phyloP scores from a whole-genome alignment of 2,797 vertebrate genomes.

The Darevskia mixta region DNA sequence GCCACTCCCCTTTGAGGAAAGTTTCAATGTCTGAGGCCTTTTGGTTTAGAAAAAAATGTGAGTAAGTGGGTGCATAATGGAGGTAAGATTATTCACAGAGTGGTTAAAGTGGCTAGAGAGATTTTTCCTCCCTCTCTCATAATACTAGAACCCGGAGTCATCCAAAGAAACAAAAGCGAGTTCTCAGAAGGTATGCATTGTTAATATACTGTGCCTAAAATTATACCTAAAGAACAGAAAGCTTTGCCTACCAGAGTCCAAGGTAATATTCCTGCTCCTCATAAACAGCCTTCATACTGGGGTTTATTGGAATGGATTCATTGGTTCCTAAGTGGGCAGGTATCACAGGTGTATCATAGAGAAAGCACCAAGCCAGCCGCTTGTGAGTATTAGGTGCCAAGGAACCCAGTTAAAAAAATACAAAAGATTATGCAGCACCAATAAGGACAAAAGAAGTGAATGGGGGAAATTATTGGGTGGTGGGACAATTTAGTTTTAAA shows the following conservation, averaged over 20 bases:
- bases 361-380: neutral
- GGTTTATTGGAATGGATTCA: neutral
- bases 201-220: neutral
- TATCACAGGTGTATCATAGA: neutral
- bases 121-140: too few relatives aligned
- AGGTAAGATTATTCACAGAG: neutral
- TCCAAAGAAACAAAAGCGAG: neutral
- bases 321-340: neutral
- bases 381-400: neutral
- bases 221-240: neutral
- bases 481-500: neutral
- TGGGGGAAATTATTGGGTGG: neutral
- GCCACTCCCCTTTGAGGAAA: neutral
- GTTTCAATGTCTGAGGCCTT: neutral
- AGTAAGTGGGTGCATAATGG: neutral
- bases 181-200: neutral
- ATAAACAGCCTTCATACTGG: neutral
- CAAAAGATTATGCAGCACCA: too few relatives aligned
- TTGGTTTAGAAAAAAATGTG: neutral
- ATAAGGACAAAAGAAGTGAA: neutral
- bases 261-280: too few relatives aligned
- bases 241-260: neutral
- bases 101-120: neutral
- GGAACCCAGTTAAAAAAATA: too few relatives aligned
- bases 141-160: neutral